These are phyloP conservation scores for Tetraneura akinire DNA, from an alignment of 1,140 invertebrate species.

Conservation along the genomic window DNA sequence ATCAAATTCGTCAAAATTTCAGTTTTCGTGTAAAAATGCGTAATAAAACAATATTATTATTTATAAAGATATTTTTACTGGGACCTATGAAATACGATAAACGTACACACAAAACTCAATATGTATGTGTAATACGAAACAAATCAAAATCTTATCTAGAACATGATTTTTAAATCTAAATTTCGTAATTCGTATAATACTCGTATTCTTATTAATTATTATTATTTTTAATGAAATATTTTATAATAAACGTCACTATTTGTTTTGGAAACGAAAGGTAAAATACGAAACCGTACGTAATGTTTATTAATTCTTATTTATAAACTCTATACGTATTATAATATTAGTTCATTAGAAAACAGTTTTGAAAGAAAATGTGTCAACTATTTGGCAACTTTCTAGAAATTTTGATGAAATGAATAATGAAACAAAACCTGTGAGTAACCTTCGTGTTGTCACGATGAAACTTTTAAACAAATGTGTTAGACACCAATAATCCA, in stretches of 20 bases:
- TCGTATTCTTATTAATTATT: too few species aligned
- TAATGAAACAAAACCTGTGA: constrained; percentile 23
- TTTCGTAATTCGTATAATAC: too few species aligned
- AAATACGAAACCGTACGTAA: background rate
- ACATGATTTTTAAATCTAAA: too few species aligned
- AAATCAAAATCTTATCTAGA: too few species aligned
- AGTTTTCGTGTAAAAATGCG: too few species aligned
- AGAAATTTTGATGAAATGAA: constrained; percentile 1
- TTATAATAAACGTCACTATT: background rate
- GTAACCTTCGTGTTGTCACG: constrained; percentile 23
- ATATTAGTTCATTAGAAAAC: constrained; percentile 8
- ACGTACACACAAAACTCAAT: too few species aligned
- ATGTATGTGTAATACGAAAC: too few species aligned
- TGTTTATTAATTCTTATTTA: background rate
- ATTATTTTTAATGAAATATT: background rate
- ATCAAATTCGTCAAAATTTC: too few species aligned
- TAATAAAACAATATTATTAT: too few species aligned
- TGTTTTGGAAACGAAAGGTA: background rate
- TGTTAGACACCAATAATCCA: constrained; percentile 24
- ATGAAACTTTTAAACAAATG: constrained; percentile 23
- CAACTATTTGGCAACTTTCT: constrained; percentile 29
- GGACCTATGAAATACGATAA: too few species aligned
- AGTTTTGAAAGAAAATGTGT: constrained; percentile 16
- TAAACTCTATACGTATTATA: constrained; percentile 39
- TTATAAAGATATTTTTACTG: too few species aligned